These are phyloP conservation scores for Amphipoea lucens DNA, from an alignment of 2,888 invertebrate genomes.

Conservation along the genomic window DNA sequence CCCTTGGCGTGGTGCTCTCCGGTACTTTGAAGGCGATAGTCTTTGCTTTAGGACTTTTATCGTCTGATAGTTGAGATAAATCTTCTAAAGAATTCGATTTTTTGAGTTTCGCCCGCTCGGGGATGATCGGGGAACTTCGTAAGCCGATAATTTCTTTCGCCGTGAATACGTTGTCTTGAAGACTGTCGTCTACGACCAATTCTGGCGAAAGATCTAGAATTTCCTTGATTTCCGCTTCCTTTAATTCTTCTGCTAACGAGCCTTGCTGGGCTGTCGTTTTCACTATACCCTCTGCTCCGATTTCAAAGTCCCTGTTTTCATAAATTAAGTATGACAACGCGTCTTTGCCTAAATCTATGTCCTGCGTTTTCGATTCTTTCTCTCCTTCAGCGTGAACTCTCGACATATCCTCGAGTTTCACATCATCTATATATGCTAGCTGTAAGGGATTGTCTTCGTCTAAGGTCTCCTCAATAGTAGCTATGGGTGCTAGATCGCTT, in stretches of 20 bases:
- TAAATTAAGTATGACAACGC: constrained; percentile 84
- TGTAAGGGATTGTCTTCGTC: constrained; percentile 75
- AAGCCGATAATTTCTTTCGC: constrained; percentile 77
- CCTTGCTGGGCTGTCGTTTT: constrained; percentile 70
- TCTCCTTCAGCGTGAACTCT: constrained; percentile 64
- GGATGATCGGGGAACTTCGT: constrained; percentile 80
- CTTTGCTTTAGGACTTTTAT: constrained; percentile 79
- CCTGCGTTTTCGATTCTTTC: constrained; percentile 68
- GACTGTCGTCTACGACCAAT: constrained; percentile 81
- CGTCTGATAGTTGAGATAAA: constrained; percentile 75
- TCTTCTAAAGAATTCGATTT: constrained; percentile 86
- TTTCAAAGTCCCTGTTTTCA: constrained; percentile 78
- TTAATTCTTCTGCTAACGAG: constrained; percentile 82
- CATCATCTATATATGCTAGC: constrained; percentile 81
- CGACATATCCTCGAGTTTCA: constrained; percentile 72
- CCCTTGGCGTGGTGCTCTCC: constrained; percentile 83
- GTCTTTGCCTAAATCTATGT: constrained; percentile 85
- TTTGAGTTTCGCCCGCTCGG: constrained; percentile 84
- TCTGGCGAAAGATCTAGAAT: constrained; percentile 85
- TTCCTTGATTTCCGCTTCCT: constrained; percentile 84
- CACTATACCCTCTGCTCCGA: constrained; percentile 57
- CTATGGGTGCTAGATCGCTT: constrained; percentile 84
- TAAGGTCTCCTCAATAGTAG: constrained; percentile 84
- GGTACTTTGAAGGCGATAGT: constrained; percentile 86
- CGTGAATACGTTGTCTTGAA: constrained; percentile 78